Evolutionary conservation across 2,888 invertebrate species (phyloP).

Genomic region (Erpobdella octoculata): DNA sequence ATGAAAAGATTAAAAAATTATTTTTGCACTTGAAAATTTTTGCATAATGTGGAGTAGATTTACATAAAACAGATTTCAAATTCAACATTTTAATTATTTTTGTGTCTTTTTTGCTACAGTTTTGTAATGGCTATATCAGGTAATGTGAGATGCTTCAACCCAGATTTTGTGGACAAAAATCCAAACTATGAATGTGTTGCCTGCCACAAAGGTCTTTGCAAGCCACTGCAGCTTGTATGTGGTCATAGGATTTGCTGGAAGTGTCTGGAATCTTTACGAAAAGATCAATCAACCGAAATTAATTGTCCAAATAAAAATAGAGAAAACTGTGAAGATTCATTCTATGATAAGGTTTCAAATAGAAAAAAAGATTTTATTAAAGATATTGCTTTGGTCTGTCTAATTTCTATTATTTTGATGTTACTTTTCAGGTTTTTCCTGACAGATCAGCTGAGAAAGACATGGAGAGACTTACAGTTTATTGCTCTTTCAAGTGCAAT

Average conservation of each 20-base stretch:
- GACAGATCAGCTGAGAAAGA: slow-evolving; percentile 3
- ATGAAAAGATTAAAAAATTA: too few relatives aligned
- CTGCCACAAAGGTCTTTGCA: neutral
- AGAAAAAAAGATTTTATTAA: neutral
- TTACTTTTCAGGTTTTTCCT: neutral
- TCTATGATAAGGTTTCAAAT: neutral
- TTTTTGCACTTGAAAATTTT: too few relatives aligned
- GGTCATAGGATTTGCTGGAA: neutral
- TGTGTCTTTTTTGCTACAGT: too few relatives aligned
- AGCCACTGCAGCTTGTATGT: neutral
- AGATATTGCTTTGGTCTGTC: neutral
- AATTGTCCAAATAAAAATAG: neutral
- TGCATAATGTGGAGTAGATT: too few relatives aligned
- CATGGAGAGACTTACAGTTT: neutral
- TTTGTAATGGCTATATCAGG: too few relatives aligned
- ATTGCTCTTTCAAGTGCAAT: neutral
- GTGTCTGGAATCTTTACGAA: neutral
- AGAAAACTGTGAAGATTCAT: slow-evolving; percentile 3
- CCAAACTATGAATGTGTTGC: neutral
- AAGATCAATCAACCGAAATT: neutral
- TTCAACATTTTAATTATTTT: too few relatives aligned
- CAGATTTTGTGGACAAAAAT: neutral
- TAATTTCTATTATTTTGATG: neutral
- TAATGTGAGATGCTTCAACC: too few relatives aligned
- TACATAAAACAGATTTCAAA: too few relatives aligned